Conservation (phyloP, 2,113 vertebrate species). For the Paradoxurus hermaphroditus region DNA sequence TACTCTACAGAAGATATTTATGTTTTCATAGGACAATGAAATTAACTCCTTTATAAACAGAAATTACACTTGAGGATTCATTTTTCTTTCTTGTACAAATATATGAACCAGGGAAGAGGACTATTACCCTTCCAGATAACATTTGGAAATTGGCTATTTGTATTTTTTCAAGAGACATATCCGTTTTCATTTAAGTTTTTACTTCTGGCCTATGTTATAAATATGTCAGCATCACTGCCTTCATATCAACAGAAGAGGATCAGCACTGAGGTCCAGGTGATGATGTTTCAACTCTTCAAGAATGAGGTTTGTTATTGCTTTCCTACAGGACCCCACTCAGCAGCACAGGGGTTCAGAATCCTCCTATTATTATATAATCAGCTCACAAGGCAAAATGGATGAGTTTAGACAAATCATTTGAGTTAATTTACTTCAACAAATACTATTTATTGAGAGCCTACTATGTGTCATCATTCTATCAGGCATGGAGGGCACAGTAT, state of each 20-base stretch:
- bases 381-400: background rate
- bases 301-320: background rate
- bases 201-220: background rate
- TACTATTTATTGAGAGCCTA: background rate
- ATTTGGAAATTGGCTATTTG: background rate
- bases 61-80: background rate
- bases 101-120: background rate
- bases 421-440: background rate
- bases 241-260: background rate
- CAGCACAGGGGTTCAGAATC: background rate
- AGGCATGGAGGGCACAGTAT: background rate
- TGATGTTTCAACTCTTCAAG: background rate
- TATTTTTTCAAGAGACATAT: background rate
- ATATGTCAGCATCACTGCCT: background rate
- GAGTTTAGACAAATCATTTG: background rate
- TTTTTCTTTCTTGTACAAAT: background rate
- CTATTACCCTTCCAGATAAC: background rate
- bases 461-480: background rate
- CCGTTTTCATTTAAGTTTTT: background rate
- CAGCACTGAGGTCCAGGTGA: background rate
- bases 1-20: background rate
- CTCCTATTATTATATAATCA: background rate
- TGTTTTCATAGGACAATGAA: conserved; percentile 15
- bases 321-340: background rate
- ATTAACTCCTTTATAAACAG: background rate